Conservation (phyloP, 2,888 invertebrate genomes). For the Dynastes tityus region DNA sequence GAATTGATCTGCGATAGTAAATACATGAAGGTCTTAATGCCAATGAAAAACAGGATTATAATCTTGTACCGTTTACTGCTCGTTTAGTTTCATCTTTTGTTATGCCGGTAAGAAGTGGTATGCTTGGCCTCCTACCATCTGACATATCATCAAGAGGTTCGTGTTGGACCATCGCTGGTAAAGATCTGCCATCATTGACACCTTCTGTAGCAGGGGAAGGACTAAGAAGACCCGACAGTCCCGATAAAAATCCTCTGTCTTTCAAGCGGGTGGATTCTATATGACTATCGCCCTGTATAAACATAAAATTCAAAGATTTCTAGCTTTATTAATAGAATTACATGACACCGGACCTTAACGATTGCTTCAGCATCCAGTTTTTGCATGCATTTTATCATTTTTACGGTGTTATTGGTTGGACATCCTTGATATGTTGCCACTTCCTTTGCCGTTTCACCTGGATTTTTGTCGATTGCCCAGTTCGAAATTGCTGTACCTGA, state of each 20-base stretch:
- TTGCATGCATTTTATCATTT: slow-evolving; percentile 80
- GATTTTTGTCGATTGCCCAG: slow-evolving; percentile 79
- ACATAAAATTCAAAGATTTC: too few species aligned
- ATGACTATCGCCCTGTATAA: slow-evolving; percentile 74
- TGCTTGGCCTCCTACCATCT: slow-evolving; percentile 72
- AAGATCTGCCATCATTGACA: slow-evolving; percentile 76
- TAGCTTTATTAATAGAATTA: background rate
- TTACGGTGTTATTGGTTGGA: slow-evolving; percentile 74
- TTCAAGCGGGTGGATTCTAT: slow-evolving; percentile 75
- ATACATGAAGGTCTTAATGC: background rate
- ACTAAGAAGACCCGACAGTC: slow-evolving; percentile 76
- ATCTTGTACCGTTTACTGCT: slow-evolving; percentile 73
- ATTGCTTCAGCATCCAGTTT: slow-evolving; percentile 69
- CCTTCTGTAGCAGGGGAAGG: slow-evolving; percentile 82
- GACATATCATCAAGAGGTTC: slow-evolving; percentile 77
- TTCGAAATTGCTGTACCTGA: slow-evolving; percentile 84
- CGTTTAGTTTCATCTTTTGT: slow-evolving; percentile 81
- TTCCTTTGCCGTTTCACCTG: slow-evolving; percentile 75
- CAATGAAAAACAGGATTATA: background rate
- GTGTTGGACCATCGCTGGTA: slow-evolving; percentile 79
- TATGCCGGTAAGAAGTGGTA: slow-evolving; percentile 83
- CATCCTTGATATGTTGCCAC: slow-evolving; percentile 79
- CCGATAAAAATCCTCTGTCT: slow-evolving; percentile 76
- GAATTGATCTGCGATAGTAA: slow-evolving; percentile 60
- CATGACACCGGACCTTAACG: slow-evolving; percentile 66